Percentiles rank a stretch among this genome's conserved stretches.
phyloP scores from a whole-genome alignment of 2,113 vertebrate genomes.

The Antigone vipio region DNA sequence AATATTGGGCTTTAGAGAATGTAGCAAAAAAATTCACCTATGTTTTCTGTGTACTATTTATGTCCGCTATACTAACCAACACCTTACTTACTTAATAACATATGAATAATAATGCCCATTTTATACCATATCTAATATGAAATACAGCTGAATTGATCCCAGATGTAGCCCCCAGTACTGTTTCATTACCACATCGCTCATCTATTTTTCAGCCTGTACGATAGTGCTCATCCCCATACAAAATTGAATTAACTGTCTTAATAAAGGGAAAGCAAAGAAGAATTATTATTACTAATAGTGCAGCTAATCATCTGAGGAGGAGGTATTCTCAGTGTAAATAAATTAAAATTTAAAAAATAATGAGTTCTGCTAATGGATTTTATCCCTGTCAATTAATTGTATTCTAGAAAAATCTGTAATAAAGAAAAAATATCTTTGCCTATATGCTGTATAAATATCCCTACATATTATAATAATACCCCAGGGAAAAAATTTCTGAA shows the following conservation, averaged over 20 bases:
- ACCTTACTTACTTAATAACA: neutral
- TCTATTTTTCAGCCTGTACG: neutral
- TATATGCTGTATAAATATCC: neutral
- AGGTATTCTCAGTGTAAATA: constrained; percentile 48
- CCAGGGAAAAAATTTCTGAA: neutral
- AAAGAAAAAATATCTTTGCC: neutral
- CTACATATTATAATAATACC: neutral
- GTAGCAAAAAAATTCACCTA: neutral
- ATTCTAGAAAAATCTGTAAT: neutral
- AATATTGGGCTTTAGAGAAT: neutral
- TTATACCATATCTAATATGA: neutral
- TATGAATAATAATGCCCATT: neutral
- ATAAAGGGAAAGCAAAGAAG: constrained; percentile 48
- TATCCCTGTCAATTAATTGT: neutral
- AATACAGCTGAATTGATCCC: neutral
- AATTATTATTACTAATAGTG: constrained; percentile 24
- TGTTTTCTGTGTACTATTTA: neutral
- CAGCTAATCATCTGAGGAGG: constrained; percentile 46
- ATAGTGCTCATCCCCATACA: neutral
- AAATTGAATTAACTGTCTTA: constrained; percentile 44
- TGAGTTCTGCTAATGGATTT: constrained; percentile 41
- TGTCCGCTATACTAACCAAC: neutral
- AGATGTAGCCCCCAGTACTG: neutral
- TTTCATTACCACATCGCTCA: neutral
- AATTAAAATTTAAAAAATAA: constrained; percentile 54